Base-by-base conservation (phyloP, 2,888 invertebrate species). In the Aphidius colemani region DNA sequence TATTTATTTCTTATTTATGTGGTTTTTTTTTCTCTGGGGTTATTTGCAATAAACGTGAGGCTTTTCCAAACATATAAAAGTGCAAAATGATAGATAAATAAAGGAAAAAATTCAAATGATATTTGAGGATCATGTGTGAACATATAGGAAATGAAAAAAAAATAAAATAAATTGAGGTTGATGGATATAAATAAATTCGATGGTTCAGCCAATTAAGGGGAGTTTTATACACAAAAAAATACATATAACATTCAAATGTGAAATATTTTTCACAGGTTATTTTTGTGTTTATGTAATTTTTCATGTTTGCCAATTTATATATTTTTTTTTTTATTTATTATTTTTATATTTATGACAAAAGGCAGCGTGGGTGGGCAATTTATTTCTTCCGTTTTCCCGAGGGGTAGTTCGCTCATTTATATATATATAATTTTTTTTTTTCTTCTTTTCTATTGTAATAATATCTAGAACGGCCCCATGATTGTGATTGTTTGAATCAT, bases 401-500 rank as follows among this genome's bases (percentile, higher is more conserved):
- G 43, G 45, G 59, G 41, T 58, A 51, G 51, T 55, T 62, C n/a
- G 39, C 49, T 8, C 51, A 45, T 51, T 51, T 61, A 51, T 56
- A 56, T 50, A 66, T 46, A 57, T 45, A 39, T 18, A 18, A 18
- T 18, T 18, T 18, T 18, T 39, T 57, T 45, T 9, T 40, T 46
- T 57, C 30, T 46, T 46, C 18, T 11, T 57, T 30, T 46, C 57
- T 57, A 46, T 57, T 46, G 46, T 46, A 30, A 30, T 30, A 30
- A 46, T 41, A 30, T 46, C 10, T 53, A 48, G n/a, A 57, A 57
- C 39, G 46, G 45, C 66, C 30, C 66, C 68, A 66, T 71, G 67
- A 67, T 69, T 66, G 68, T 68, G 70, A 71, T 67, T 66, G 70
- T 71, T 71, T 66, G 68, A 71, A 70, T 66, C 63, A 59, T 67